Base-by-base conservation (phyloP, 1,140 invertebrate species). In the Bacillus rossius region DNA sequence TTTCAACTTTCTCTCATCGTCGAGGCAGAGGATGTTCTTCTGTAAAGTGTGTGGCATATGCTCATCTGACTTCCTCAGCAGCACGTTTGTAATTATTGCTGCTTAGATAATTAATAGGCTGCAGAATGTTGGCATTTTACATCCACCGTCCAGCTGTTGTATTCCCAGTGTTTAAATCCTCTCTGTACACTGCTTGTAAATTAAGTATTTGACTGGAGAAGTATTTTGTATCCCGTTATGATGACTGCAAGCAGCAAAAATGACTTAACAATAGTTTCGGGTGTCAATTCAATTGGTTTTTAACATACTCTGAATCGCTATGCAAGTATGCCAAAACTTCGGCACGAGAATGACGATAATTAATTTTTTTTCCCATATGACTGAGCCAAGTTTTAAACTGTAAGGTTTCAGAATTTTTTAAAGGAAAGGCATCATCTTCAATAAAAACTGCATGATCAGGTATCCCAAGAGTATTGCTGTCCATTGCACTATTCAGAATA, bases 211-310 rank as follows among this genome's bases (percentile, higher is more conserved):
- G 2, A 17, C 42, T 45, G 51, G 37, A 25, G 37, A 13, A 37
- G 61, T 60, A 38, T 22, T 62, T 51, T 41, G 23, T 1, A 65
- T 42, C 55, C 65, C 62, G 43, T 67, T 67, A 16, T 50, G 59
- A n/a, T 42, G 37, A 7, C 10, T 10, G 7, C 45, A 57, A 19
- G 2, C 5, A 8, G 23, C 25, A 13, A 3, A 20, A 14, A 56
- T 2, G 3, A 38, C 37, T 5, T 16, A 5, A 59, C 25, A 57
- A 20, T 26, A 8, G n/a, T 43, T 16, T 14, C 0, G 10, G n/a
- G 10, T 14, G 1, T 55, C 52, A 57, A 5, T 22, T 43, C 29
- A 42, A 57, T 58, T 13, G 17, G n/a, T 26, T 17, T 53, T 45
- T 13, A 29, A 41, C 37, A 53, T 37, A 53, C 51, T 45, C 51